Evolutionary conservation across 1,140 invertebrate genomes (phyloP).

Genomic region (Brachionus paranguensis): DNA sequence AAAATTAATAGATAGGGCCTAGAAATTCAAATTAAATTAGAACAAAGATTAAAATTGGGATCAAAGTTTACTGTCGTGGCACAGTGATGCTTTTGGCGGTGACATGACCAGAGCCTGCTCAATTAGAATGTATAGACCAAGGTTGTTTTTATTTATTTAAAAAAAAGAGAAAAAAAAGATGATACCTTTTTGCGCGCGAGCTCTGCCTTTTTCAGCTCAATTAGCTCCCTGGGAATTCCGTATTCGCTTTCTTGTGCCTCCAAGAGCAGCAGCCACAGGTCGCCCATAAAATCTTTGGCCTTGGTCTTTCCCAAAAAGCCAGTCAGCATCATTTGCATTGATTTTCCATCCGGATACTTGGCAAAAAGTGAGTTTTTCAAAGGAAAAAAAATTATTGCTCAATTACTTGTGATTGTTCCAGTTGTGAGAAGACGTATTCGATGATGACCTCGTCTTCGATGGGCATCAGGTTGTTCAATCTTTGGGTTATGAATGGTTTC

Average conservation of each 20-base stretch:
- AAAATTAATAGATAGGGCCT: neutral
- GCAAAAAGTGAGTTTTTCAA: neutral
- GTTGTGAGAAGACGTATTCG: slow-evolving; percentile 96
- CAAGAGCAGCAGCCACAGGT: slow-evolving; percentile 87
- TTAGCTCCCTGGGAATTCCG: slow-evolving; percentile 83
- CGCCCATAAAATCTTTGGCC: slow-evolving; percentile 90
- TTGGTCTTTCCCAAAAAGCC: slow-evolving; percentile 97
- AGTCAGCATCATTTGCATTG: slow-evolving; percentile 98
- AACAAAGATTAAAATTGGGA: neutral
- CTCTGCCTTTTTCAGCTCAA: slow-evolving; percentile 93
- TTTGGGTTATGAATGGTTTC: slow-evolving; percentile 96
- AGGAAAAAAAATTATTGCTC: too few relatives aligned
- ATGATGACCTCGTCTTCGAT: slow-evolving; percentile 92
- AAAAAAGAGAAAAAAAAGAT: neutral
- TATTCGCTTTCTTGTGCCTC: slow-evolving; percentile 88
- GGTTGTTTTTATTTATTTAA: neutral
- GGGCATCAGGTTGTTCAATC: slow-evolving; percentile 85
- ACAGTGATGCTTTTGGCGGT: neutral
- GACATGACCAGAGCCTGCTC: neutral
- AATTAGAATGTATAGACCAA: neutral
- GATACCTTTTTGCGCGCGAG: slow-evolving; percentile 56
- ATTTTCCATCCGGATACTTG: slow-evolving; percentile 81
- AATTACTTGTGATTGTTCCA: slow-evolving; percentile 64
- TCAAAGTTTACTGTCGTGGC: neutral
- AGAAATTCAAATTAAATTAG: neutral